Evolutionary conservation across 2,113 vertebrate species (phyloP).

Genomic region (Tragelaphus strepsiceros): DNA sequence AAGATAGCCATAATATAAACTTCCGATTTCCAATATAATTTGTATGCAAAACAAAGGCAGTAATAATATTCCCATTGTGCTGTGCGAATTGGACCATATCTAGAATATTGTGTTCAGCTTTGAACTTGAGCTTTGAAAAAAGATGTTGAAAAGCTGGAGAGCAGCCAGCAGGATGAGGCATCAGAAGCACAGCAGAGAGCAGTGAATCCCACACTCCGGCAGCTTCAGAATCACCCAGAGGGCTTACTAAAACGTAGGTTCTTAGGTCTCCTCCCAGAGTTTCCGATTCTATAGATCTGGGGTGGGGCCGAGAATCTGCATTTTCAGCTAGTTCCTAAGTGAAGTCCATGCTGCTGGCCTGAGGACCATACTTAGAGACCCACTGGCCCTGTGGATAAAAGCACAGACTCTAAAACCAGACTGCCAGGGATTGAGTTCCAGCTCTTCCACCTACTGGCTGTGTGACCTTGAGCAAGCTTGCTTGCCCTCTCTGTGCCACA

Average conservation of each 20-base stretch:
- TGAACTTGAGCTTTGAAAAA: constrained; percentile 42
- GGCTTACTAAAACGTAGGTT: background rate
- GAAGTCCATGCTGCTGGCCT: background rate
- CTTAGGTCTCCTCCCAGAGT: background rate
- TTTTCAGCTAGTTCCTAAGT: background rate
- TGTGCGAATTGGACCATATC: background rate
- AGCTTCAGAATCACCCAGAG: background rate
- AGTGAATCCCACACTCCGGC: background rate
- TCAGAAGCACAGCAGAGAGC: background rate
- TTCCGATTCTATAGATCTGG: background rate
- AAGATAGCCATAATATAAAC: constrained; percentile 54
- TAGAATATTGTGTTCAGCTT: constrained; percentile 32
- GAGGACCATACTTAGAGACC: background rate
- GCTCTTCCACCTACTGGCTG: background rate
- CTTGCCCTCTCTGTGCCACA: background rate
- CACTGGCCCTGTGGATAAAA: background rate
- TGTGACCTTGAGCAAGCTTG: background rate
- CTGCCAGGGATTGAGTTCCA: background rate
- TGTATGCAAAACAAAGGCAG: constrained; percentile 50
- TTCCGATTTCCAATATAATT: constrained; percentile 44
- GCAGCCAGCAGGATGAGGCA: background rate
- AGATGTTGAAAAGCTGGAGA: constrained; percentile 28
- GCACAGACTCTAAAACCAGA: background rate
- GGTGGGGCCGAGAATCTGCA: background rate
- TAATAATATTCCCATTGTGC: constrained; percentile 42